These are phyloP conservation scores for Litoditis marina DNA, from an alignment of 2,888 invertebrate species.

Conservation along the genomic window DNA sequence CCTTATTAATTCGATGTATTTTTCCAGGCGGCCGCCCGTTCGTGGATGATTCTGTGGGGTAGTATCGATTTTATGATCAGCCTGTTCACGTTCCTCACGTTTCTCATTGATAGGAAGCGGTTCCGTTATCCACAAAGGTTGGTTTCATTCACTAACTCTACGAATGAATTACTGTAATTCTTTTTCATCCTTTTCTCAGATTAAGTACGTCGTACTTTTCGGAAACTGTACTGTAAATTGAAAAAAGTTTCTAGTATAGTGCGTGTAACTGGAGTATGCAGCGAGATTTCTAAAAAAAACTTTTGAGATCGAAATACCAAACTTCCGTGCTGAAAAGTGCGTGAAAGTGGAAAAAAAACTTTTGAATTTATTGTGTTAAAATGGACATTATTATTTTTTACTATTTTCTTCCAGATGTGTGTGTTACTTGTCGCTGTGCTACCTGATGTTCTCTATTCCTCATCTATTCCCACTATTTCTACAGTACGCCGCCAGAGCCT, in stretches of 20 bases:
- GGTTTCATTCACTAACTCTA: too few relatives aligned
- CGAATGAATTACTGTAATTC: not conserved
- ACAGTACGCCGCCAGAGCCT: conserved; percentile 32
- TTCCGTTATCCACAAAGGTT: conserved; percentile 95
- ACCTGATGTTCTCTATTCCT: conserved; percentile 86
- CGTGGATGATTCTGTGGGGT: conserved; percentile 93
- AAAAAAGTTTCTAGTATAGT: too few relatives aligned
- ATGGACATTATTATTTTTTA: not conserved
- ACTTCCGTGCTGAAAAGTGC: too few relatives aligned
- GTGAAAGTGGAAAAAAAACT: too few relatives aligned
- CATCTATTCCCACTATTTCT: conserved; percentile 69
- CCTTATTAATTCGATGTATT: too few relatives aligned
- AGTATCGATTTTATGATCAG: conserved; percentile 84
- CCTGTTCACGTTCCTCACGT: conserved; percentile 77
- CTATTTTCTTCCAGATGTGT: conserved; percentile 70
- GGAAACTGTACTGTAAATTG: too few relatives aligned
- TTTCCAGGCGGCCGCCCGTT: conserved; percentile 51
- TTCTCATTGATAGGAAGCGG: conserved; percentile 86
- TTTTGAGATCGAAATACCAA: too few relatives aligned
- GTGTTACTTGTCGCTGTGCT: conserved; percentile 91
- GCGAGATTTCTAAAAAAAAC: too few relatives aligned
- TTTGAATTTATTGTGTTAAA: not conserved
- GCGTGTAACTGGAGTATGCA: too few relatives aligned
- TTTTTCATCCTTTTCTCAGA: too few relatives aligned
- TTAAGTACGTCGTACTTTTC: too few relatives aligned